Evolutionary conservation across 1,140 invertebrate species (phyloP).

Genomic region (Oppia nitens): DNA sequence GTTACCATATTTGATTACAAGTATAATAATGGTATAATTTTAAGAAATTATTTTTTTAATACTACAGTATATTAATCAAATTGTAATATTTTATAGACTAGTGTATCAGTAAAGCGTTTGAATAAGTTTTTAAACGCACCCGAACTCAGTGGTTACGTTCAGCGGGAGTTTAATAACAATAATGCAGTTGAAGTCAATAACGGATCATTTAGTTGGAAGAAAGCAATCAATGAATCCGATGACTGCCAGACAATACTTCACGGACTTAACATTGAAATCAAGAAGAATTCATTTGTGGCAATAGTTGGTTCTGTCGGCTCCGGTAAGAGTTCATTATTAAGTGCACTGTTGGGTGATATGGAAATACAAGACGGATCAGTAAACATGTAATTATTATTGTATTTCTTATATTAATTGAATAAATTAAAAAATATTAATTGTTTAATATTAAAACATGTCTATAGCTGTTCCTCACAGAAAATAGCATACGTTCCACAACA

Average conservation of each 20-base stretch:
- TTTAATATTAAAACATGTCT: neutral
- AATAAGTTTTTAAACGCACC: constrained; percentile 78
- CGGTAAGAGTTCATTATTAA: constrained; percentile 34
- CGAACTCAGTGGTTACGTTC: constrained; percentile 26
- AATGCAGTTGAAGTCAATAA: neutral
- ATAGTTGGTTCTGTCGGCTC: constrained; percentile 35
- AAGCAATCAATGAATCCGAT: neutral
- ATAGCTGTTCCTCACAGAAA: neutral
- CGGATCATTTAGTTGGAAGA: constrained; percentile 9
- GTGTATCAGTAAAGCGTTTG: constrained; percentile 60
- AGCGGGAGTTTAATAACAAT: constrained; percentile 15
- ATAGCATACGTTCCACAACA: constrained; percentile 36
- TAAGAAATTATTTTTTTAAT: neutral
- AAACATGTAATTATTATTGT: no score
- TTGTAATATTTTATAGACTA: constrained; percentile 31
- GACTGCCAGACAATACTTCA: constrained; percentile 2
- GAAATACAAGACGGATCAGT: constrained; percentile 21
- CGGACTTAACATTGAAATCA: constrained; percentile 19
- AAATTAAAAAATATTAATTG: no score
- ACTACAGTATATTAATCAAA: neutral
- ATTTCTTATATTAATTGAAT: no score
- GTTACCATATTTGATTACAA: constrained; percentile 12
- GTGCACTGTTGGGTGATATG: constrained; percentile 35
- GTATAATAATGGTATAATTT: constrained; percentile 22
- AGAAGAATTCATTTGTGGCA: constrained; percentile 27